These are phyloP conservation scores for Colletes latitarsis DNA, from an alignment of 1,140 invertebrate genomes.

Conservation along the genomic window DNA sequence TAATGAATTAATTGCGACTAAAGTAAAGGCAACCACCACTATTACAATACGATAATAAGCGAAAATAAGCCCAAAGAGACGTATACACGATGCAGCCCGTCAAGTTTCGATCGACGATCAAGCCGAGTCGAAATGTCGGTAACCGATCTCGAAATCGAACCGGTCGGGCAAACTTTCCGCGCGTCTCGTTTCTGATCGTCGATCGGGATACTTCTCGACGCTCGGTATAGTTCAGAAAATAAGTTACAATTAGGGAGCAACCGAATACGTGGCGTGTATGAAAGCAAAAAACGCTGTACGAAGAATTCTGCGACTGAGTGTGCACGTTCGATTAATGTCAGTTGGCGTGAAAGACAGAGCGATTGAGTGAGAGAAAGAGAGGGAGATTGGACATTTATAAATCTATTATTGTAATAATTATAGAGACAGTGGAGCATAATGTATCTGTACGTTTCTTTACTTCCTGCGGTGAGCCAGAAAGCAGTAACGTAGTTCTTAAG, in stretches of 20 bases:
- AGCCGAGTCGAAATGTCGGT: too few relatives aligned
- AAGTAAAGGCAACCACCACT: constrained; percentile 34
- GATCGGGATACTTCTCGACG: constrained; percentile 29
- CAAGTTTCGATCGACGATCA: not conserved
- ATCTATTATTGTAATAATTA: constrained; percentile 61
- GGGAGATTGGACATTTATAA: constrained; percentile 52
- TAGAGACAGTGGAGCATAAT: constrained; percentile 35
- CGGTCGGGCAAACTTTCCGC: not conserved
- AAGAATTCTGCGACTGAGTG: constrained; percentile 17
- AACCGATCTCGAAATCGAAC: not conserved
- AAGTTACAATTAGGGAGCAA: constrained; percentile 63
- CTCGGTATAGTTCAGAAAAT: constrained; percentile 43
- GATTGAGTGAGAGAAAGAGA: not conserved
- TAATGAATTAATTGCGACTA: constrained; percentile 42
- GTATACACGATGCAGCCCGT: constrained; percentile 14
- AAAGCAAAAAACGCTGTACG: constrained; percentile 4
- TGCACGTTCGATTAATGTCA: constrained; percentile 10
- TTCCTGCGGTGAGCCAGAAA: constrained; percentile 35
- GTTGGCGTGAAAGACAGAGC: not conserved
- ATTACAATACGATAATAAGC: constrained; percentile 51
- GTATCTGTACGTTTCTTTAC: constrained; percentile 58
- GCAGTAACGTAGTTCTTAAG: constrained; percentile 40
- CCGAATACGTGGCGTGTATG: constrained; percentile 42
- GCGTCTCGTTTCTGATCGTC: constrained; percentile 9
- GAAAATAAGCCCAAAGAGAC: constrained; percentile 33